A percentile compares a stretch with the other conserved stretches of the same genome.
phyloP scores from a whole-genome alignment of 1,140 invertebrate genomes.

The Drosophila melanogaster region Release_6_plus_ISO1_MT NT_033777.3:25597501-25598000 shows the following conservation, averaged over 20 bases:
- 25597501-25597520: slow-evolving; percentile 46
- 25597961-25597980: slow-evolving; percentile 29
- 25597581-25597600: slow-evolving; percentile 37
- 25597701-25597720: slow-evolving; percentile 52
- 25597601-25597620: slow-evolving; percentile 35
- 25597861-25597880: slow-evolving; percentile 47
- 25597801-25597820: slow-evolving; percentile 24
- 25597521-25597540: slow-evolving; percentile 53
- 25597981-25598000: slow-evolving; percentile 15
- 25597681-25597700: slow-evolving; percentile 37
- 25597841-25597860: slow-evolving; percentile 66
- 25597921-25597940: slow-evolving; percentile 32
- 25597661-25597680: slow-evolving; percentile 56
- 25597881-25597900: slow-evolving; percentile 21
- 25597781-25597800: slow-evolving; percentile 47
- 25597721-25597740: slow-evolving; percentile 49
- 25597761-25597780: slow-evolving; percentile 32
- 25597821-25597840: slow-evolving; percentile 36
- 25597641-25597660: slow-evolving; percentile 3
- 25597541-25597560: slow-evolving; percentile 26
- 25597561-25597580: slow-evolving; percentile 10
- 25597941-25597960: slow-evolving; percentile 20
- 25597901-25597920: slow-evolving; percentile 15
- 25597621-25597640: slow-evolving; percentile 37
- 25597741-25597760: slow-evolving; percentile 34